Evolutionary conservation across 2,888 invertebrate genomes (phyloP), one percentile per base, ranked within the genome.

Genomic region (Zygothrica quintamaculata): DNA sequence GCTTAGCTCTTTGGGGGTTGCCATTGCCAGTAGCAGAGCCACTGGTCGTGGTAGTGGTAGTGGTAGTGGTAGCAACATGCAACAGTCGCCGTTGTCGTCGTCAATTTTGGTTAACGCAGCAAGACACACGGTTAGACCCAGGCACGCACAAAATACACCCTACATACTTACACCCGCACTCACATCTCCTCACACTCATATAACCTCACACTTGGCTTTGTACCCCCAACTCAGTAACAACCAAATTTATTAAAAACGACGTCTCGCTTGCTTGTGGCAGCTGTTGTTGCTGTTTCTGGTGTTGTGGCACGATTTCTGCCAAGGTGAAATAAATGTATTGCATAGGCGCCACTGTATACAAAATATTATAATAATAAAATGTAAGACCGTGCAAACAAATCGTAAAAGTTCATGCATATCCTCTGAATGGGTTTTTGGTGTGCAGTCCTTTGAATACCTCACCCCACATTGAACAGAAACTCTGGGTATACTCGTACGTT

Each of bases 341-440:
- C 25, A 55, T 36, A 53, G 36, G 31, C 48, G 33, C 40, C 7
- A 16, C 16, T 13, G 11, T 18, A 18, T 36, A 29, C 50, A 58
- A 57, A 60, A 75, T 82, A 65, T 73, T 65, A 68, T 65, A 79
- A 71, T 71, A 75, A 65, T 71, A 73, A 78, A 75, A 71, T 71
- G 67, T 67, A 58, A 53, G 62, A 73, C 56, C 65, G 53, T 59
- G 58, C 65, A 76, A 68, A 62, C 77, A 72, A 71, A 72, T 68
- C 76, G 79, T 77, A 77, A 80, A 68, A 71, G 56, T 74, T 74
- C 77, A 64, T 69, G 46, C 22, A 33, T 55, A 53, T 48, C 60
- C 60, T 43, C 37, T 57, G 37, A 51, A 50, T 43, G 11, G 48
- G 13, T 33, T 44, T 26, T 40, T 13, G 33, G 26, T 52, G 51